These are phyloP conservation scores for Pampusana beccarii DNA, from an alignment of 2,113 vertebrate species.

Conservation along the genomic window DNA sequence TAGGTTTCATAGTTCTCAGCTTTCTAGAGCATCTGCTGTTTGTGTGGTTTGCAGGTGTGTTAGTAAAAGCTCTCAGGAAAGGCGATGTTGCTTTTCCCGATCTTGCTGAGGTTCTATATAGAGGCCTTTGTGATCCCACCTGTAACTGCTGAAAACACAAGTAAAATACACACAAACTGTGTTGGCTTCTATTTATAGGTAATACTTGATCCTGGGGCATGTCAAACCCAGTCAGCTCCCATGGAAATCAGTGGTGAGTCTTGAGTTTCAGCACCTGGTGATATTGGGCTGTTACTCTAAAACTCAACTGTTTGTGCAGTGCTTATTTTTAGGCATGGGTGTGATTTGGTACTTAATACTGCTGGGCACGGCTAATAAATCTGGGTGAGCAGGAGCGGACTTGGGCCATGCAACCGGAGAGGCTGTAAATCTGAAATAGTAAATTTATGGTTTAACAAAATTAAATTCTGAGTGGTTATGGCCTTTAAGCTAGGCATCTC, in stretches of 20 bases:
- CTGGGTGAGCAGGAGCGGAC: not conserved
- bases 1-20: not conserved
- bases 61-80: not conserved
- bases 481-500: not conserved
- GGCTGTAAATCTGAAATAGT: not conserved
- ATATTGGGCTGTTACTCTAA: not conserved
- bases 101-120: not conserved
- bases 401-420: not conserved
- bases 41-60: not conserved
- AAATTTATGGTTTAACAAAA: slow-evolving; percentile 6
- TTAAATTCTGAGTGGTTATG: not conserved
- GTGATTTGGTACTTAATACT: not conserved
- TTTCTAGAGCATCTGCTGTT: not conserved
- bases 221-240: not conserved
- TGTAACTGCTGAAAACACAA: not conserved
- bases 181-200: not conserved
- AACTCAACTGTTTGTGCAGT: not conserved
- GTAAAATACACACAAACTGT: not conserved
- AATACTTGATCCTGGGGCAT: not conserved
- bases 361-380: not conserved
- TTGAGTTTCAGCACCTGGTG: not conserved
- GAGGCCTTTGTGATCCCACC: not conserved
- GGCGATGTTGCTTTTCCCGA: not conserved
- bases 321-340: not conserved
- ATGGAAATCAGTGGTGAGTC: fast-evolving